Evolutionary conservation across 2,797 vertebrate genomes (phyloP).

Genomic region (Simalia tracyae): DNA sequence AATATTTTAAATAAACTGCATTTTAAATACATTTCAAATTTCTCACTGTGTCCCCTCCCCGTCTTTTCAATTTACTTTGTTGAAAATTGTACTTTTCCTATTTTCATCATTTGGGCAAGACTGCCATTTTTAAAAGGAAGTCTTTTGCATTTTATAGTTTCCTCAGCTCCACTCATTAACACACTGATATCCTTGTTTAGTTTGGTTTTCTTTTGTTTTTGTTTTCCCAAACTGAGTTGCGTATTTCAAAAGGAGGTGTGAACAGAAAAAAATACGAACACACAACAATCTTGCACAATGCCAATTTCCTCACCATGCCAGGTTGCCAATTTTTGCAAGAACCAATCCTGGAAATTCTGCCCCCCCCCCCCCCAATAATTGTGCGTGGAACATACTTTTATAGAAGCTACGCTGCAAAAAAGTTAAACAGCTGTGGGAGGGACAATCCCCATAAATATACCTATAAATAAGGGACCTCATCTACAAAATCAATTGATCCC

Average conservation of each 20-base stretch:
- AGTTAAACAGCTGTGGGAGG: not conserved
- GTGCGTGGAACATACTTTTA: not conserved
- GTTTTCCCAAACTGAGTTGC: not conserved
- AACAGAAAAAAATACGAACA: not conserved
- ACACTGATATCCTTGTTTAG: not conserved
- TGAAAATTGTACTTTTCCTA: not conserved
- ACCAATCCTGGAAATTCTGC: too few species aligned
- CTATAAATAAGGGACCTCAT: not conserved
- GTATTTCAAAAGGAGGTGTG: not conserved
- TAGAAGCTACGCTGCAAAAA: not conserved
- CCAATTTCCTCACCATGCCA: not conserved
- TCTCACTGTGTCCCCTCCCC: not conserved
- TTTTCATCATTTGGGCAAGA: not conserved
- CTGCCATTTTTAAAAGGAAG: not conserved
- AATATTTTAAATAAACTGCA: not conserved
- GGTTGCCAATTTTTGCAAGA: too few species aligned
- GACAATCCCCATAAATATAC: not conserved
- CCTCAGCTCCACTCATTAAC: not conserved
- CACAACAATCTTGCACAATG: not conserved
- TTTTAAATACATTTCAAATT: not conserved
- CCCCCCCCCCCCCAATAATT: not conserved
- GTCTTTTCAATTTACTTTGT: not conserved
- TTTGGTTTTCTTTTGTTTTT: not conserved
- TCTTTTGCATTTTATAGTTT: not conserved
- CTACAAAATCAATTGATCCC: not conserved